Evolutionary conservation across 2,113 vertebrate species (phyloP).

Genomic region (Ptyas mucosa): DNA sequence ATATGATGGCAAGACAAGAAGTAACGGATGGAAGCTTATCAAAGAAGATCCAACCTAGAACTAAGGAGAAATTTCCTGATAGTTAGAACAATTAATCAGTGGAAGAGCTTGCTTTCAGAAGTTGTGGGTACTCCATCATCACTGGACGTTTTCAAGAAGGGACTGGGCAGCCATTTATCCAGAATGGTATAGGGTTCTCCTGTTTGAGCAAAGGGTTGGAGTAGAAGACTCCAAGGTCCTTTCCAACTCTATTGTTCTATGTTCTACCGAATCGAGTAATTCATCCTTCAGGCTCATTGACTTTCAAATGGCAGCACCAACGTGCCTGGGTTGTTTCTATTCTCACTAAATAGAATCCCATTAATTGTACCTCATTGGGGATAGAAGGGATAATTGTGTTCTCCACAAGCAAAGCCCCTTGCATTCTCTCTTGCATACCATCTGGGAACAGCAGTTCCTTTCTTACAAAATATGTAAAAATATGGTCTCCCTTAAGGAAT

Average conservation of each 20-base stretch:
- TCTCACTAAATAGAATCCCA: slow-evolving; percentile 81
- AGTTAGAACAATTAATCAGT: background rate
- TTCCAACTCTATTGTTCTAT: background rate
- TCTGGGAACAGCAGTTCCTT: slow-evolving; percentile 83
- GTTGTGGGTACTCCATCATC: background rate
- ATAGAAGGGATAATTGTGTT: slow-evolving; percentile 64
- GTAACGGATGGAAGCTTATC: too few relatives aligned
- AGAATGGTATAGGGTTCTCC: background rate
- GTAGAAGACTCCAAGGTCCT: background rate
- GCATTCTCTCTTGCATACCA: slow-evolving; percentile 77
- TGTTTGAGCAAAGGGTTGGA: background rate
- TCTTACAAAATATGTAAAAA: slow-evolving; percentile 88
- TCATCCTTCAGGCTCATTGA: background rate
- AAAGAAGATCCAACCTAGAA: too few relatives aligned
- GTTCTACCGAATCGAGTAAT: background rate
- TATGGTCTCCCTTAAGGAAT: slow-evolving; percentile 86
- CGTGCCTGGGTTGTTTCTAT: slow-evolving; percentile 72
- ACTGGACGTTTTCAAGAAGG: background rate
- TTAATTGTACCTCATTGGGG: slow-evolving; percentile 64
- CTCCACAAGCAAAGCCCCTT: slow-evolving; percentile 79
- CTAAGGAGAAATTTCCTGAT: too few relatives aligned
- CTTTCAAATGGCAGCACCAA: background rate
- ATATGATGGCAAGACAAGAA: too few relatives aligned
- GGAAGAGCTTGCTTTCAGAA: background rate
- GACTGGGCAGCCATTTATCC: background rate